Conservation (phyloP, 2,888 invertebrate genomes). For the Dolomedes plantarius region DNA sequence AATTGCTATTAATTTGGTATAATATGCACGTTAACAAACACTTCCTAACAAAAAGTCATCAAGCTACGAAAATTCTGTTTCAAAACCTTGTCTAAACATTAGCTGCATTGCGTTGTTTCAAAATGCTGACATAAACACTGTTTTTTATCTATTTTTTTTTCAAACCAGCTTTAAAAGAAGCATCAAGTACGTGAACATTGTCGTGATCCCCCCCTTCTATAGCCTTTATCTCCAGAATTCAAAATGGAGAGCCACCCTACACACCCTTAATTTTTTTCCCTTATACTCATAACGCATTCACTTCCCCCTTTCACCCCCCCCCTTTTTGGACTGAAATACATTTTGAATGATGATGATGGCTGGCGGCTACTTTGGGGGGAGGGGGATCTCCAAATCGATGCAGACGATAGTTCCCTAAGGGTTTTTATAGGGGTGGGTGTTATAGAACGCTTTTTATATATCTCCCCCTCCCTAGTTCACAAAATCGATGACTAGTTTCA, state of each 20-base stretch:
- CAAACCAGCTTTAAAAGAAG: constrained; percentile 34
- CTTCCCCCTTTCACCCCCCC: constrained; percentile 2
- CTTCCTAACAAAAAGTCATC: background rate
- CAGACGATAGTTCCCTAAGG: constrained; percentile 66
- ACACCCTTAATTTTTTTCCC: constrained; percentile 54
- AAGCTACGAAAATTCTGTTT: background rate
- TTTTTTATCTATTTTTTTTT: constrained; percentile 22
- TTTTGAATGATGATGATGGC: constrained; percentile 71
- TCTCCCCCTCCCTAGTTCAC: constrained; percentile 23
- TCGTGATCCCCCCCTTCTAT: constrained; percentile 32
- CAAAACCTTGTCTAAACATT: background rate
- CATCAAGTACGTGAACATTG: constrained; percentile 41
- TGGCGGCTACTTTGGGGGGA: constrained; percentile 57
- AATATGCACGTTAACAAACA: no score
- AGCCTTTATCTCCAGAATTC: constrained; percentile 65
- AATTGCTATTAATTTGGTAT: no score
- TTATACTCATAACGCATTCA: constrained; percentile 38
- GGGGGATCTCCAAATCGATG: constrained; percentile 59
- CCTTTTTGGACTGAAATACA: constrained; percentile 51
- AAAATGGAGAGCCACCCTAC: constrained; percentile 58
- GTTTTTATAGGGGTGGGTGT: constrained; percentile 62
- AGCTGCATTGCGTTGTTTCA: constrained; percentile 39
- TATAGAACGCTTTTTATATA: constrained; percentile 51
- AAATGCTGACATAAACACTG: constrained; percentile 61
- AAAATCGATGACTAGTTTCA: constrained; percentile 65